phyloP scores from a whole-genome alignment of 1,140 invertebrate species.

The Euwallacea fornicatus region DNA sequence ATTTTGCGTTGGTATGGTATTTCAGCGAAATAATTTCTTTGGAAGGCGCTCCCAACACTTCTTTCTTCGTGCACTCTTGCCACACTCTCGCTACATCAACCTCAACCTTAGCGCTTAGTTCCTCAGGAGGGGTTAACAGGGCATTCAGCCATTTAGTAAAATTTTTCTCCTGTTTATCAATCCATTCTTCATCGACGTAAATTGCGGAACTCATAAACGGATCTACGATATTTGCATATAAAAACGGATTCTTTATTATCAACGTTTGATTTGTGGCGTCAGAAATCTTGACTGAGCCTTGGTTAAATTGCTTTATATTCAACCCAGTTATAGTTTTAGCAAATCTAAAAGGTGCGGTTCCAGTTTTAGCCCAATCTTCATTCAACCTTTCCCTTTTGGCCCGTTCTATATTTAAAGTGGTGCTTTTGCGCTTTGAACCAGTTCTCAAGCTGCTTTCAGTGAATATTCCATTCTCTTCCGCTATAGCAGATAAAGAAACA shows the following conservation, averaged over 20 bases:
- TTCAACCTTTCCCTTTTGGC: conserved; percentile 26
- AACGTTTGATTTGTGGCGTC: conserved; percentile 24
- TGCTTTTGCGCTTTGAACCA: conserved; percentile 30
- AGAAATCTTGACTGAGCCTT: conserved; percentile 12
- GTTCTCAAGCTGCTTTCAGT: conserved; percentile 10
- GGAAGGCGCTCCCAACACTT: conserved; percentile 65
- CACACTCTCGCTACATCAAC: conserved; percentile 75
- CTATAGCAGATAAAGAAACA: conserved; percentile 18
- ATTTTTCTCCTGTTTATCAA: conserved; percentile 76
- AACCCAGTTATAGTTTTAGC: conserved; percentile 32
- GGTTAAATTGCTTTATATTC: conserved; percentile 26
- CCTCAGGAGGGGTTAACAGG: conserved; percentile 76
- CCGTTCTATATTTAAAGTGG: background rate
- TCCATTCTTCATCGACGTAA: conserved; percentile 78
- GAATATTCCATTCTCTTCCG: conserved; percentile 19
- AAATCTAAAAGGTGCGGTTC: conserved; percentile 22
- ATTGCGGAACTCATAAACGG: conserved; percentile 68
- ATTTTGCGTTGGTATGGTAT: conserved; percentile 65
- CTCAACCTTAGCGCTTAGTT: conserved; percentile 54
- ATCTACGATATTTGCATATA: conserved; percentile 64
- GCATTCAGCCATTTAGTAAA: conserved; percentile 89
- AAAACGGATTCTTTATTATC: conserved; percentile 56
- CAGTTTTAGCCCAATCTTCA: conserved; percentile 35
- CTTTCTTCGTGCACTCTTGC: conserved; percentile 66
- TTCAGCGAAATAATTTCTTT: conserved; percentile 66